Conservation (phyloP, 2,113 vertebrate species). For the Xerus inauris region DNA sequence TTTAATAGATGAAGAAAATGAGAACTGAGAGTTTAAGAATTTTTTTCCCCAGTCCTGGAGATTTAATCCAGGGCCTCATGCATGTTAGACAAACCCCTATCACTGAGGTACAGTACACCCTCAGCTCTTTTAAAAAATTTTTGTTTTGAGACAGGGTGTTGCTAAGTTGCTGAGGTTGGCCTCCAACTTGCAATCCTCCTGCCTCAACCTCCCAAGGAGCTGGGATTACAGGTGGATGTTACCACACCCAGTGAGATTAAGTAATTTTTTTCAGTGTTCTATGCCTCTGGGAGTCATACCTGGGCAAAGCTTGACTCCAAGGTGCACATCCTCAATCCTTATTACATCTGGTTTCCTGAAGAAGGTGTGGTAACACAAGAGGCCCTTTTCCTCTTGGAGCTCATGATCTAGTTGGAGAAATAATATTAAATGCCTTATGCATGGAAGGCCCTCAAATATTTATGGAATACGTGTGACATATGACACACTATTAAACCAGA, state of each 20-base stretch:
- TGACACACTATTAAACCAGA: neutral
- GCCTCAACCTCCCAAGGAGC: neutral
- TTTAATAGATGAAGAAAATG: neutral
- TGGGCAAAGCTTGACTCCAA: neutral
- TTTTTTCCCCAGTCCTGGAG: neutral
- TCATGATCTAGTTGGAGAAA: neutral
- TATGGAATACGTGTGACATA: neutral
- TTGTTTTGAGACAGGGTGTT: neutral
- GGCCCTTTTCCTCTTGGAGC: neutral
- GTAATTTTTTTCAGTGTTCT: neutral
- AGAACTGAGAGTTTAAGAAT: neutral
- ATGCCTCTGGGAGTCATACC: neutral
- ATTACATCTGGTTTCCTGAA: neutral
- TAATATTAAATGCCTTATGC: neutral
- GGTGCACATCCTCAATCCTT: neutral
- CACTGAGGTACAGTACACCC: neutral
- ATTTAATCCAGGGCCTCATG: neutral
- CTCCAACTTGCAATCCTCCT: neutral
- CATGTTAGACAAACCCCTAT: neutral
- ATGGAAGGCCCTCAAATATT: neutral
- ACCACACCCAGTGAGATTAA: neutral
- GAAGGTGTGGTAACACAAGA: neutral
- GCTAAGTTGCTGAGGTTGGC: neutral
- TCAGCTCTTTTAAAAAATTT: neutral
- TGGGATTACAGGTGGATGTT: neutral